phyloP scores from a whole-genome alignment of 2,888 invertebrate species.

The Drosophila heteroneura region DNA sequence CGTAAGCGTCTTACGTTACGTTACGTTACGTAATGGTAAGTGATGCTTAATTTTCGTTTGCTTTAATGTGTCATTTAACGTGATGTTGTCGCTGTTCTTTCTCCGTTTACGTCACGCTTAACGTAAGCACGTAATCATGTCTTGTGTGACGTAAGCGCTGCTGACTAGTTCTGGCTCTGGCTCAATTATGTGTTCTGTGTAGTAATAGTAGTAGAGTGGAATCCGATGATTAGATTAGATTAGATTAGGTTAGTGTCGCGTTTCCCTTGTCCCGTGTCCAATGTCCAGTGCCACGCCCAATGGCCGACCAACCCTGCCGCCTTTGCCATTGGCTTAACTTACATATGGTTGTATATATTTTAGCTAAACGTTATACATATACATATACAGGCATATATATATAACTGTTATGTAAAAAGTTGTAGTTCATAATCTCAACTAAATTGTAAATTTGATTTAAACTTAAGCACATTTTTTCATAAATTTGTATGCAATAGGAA shows the following conservation, averaged over 20 bases:
- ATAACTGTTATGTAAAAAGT: constrained; percentile 56
- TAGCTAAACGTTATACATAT: constrained; percentile 45
- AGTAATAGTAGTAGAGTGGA: neutral
- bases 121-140: constrained; percentile 6
- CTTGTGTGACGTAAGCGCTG: constrained; percentile 20
- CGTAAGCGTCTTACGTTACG: neutral
- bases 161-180: constrained; percentile 43
- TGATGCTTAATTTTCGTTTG: constrained; percentile 15
- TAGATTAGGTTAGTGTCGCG: neutral
- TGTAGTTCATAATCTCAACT: constrained; percentile 75
- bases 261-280: neutral
- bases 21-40: constrained; percentile 8
- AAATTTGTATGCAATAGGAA: constrained; percentile 77
- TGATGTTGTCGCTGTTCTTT: neutral
- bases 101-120: constrained; percentile 4
- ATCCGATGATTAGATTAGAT: neutral
- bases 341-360: constrained; percentile 51
- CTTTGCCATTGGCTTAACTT: constrained; percentile 65
- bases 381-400: constrained; percentile 26
- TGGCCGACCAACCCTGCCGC: constrained; percentile 34
- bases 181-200: constrained; percentile 5
- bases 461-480: constrained; percentile 77
- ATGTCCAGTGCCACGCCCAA: constrained; percentile 45
- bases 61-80: neutral
- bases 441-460: constrained; percentile 80